These are phyloP conservation scores for Myoxocephalus aenaeus DNA, from an alignment of 2,797 vertebrate genomes.

Conservation along the genomic window DNA sequence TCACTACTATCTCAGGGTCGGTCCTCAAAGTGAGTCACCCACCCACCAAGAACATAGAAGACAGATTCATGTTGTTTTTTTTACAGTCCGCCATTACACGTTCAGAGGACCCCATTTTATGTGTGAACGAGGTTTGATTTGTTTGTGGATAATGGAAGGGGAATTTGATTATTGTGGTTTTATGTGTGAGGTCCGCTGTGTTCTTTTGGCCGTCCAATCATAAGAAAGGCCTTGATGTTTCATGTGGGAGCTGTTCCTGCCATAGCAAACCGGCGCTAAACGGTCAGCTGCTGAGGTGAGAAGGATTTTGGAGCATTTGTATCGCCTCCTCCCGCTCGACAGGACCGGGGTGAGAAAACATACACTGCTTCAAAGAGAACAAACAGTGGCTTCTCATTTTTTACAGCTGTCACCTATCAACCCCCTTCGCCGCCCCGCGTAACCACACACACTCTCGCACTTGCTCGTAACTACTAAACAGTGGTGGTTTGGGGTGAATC, in stretches of 20 bases:
- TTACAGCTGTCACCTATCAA: conserved; percentile 63
- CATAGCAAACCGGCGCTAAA: conserved; percentile 37
- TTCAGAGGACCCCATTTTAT: conserved; percentile 13
- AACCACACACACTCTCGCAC: conserved; percentile 55
- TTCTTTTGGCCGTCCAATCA: conserved; percentile 12
- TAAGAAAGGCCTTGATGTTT: conserved; percentile 42
- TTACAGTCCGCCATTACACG: not conserved
- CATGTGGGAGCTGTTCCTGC: conserved; percentile 23
- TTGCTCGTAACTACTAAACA: conserved; percentile 59
- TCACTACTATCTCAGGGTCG: conserved; percentile 60
- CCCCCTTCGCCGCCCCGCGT: conserved; percentile 1
- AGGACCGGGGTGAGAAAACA: conserved; percentile 61
- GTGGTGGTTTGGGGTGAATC: conserved; percentile 51
- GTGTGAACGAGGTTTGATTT: conserved; percentile 35
- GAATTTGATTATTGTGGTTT: conserved; percentile 56
- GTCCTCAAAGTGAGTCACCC: conserved; percentile 52
- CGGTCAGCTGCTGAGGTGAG: conserved; percentile 52
- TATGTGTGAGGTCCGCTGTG: conserved; percentile 48
- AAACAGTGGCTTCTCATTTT: conserved; percentile 66
- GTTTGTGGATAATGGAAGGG: conserved; percentile 33
- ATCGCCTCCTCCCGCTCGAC: conserved; percentile 48
- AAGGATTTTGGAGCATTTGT: conserved; percentile 41
- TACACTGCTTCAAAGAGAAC: conserved; percentile 63
- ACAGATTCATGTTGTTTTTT: conserved; percentile 15
- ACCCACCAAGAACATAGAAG: conserved; percentile 27